Percentiles rank a stretch among this genome's conserved stretches.
Evolutionary conservation across 2,113 vertebrate species (phyloP).

Genomic region (Alethe diademata): DNA sequence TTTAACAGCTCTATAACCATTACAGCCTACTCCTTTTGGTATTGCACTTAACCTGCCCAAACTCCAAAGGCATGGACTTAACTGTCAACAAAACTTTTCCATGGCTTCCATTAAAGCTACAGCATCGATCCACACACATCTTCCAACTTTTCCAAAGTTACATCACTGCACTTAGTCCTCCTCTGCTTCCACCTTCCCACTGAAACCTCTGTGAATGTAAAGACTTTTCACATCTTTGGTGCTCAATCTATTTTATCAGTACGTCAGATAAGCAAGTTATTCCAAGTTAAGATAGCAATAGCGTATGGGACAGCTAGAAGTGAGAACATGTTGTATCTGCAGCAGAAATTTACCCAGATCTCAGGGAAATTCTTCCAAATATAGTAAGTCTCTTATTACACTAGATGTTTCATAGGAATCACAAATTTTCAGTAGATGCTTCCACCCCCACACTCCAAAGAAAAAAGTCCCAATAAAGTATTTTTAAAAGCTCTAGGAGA

Average conservation of each 20-base stretch:
- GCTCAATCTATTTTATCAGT: neutral
- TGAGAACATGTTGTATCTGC: neutral
- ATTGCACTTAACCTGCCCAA: neutral
- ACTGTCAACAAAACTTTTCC: neutral
- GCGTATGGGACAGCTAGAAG: neutral
- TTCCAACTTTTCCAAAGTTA: neutral
- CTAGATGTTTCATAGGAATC: neutral
- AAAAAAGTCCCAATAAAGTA: neutral
- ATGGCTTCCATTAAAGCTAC: neutral
- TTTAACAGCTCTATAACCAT: neutral
- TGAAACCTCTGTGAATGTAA: neutral
- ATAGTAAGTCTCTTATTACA: neutral
- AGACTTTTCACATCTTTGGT: neutral
- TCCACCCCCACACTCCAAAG: neutral
- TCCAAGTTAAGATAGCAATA: neutral
- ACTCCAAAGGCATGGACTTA: neutral
- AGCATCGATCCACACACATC: fast-evolving
- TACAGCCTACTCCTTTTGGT: neutral
- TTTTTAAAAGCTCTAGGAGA: neutral
- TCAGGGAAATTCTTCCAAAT: neutral
- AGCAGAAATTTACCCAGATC: neutral
- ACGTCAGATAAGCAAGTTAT: neutral
- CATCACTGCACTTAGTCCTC: neutral
- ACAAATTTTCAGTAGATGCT: neutral
- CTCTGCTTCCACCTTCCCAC: neutral